phyloP scores from a whole-genome alignment of 1,140 invertebrate genomes.

The Drosophila seguyi region DNA sequence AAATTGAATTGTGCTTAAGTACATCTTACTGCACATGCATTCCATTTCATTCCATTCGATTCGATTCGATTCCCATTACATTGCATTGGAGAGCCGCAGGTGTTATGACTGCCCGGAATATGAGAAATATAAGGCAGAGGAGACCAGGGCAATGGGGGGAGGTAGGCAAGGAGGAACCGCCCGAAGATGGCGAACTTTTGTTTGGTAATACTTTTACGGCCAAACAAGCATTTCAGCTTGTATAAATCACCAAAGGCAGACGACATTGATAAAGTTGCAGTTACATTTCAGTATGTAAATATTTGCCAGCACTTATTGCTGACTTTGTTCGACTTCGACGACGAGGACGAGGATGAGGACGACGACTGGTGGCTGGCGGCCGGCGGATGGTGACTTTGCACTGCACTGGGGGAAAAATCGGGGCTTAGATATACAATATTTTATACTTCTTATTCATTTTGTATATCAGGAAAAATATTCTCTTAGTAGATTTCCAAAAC shows the following conservation, averaged over 20 bases:
- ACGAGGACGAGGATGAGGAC: not conserved
- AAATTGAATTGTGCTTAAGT: constrained; percentile 42
- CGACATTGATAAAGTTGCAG: constrained; percentile 83
- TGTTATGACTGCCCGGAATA: constrained; percentile 64
- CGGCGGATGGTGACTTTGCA: constrained; percentile 12
- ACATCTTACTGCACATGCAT: constrained; percentile 34
- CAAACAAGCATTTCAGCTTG: constrained; percentile 68
- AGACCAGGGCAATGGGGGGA: not conserved
- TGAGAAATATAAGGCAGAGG: constrained; percentile 32
- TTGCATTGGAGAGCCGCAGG: constrained; percentile 57
- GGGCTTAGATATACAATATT: not conserved
- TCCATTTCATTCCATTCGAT: constrained; percentile 8
- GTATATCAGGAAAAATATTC: not conserved
- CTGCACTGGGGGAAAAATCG: constrained; percentile 8
- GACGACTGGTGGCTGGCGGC: not conserved
- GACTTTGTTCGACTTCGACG: constrained; percentile 29
- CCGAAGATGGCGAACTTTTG: constrained; percentile 50
- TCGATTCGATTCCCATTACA: constrained; percentile 9
- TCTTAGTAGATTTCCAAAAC: no score
- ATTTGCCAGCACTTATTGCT: constrained; percentile 80
- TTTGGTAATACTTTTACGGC: constrained; percentile 71
- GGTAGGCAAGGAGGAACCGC: not conserved
- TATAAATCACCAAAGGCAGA: constrained; percentile 80
- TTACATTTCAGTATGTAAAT: constrained; percentile 82
- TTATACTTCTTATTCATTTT: not conserved